Conservation (phyloP, 2,797 vertebrate species). For the Anabacerthia variegaticeps region DNA sequence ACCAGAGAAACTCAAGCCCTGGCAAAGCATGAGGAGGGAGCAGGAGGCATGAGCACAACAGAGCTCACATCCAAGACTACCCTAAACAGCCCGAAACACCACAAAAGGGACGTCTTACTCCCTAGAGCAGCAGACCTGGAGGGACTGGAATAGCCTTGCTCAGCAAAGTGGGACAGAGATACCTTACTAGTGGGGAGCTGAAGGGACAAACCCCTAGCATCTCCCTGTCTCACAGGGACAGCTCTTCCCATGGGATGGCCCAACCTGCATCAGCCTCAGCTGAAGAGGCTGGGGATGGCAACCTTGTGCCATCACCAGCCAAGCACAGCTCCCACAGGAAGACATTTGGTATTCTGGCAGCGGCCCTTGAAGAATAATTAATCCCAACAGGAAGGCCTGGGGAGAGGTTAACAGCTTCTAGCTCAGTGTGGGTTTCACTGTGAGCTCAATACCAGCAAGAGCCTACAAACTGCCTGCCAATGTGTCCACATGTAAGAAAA, state of each 20-base stretch:
- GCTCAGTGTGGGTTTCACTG: background rate
- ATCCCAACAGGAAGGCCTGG: constrained; percentile 46
- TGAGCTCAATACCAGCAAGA: background rate
- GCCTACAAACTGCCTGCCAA: background rate
- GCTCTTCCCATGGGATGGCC: background rate
- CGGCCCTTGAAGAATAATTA: constrained; percentile 31
- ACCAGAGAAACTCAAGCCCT: background rate
- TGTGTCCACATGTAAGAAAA: background rate
- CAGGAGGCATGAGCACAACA: background rate
- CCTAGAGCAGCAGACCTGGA: background rate
- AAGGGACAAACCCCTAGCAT: background rate
- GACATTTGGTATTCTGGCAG: constrained; percentile 26
- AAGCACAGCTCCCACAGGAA: background rate
- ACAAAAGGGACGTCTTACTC: background rate
- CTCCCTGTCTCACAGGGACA: background rate
- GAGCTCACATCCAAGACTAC: background rate
- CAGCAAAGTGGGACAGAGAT: background rate
- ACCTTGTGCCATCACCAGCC: background rate
- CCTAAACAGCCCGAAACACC: background rate
- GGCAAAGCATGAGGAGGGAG: background rate
- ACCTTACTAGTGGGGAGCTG: background rate
- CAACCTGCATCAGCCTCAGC: background rate
- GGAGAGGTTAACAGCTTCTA: constrained; percentile 47
- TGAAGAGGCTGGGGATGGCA: background rate
- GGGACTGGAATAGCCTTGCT: rapidly evolving